A percentile compares a stretch with the other conserved stretches of the same genome.
These are phyloP conservation scores for Xiphophorus hellerii DNA, from an alignment of 2,113 vertebrate genomes.

Conservation along the genomic window DNA sequence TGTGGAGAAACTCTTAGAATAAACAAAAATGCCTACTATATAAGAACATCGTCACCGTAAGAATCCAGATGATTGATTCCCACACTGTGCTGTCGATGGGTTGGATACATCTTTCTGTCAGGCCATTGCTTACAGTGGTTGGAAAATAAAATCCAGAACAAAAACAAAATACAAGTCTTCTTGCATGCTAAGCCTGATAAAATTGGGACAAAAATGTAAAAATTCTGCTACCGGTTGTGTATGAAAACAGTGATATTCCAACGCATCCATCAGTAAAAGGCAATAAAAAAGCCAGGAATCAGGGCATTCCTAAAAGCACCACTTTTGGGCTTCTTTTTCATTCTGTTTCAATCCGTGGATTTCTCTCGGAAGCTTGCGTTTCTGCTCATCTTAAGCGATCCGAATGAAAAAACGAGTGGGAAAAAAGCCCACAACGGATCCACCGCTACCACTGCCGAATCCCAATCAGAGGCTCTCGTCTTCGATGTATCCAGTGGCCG, in stretches of 20 bases:
- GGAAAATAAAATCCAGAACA: constrained; percentile 19
- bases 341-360: constrained; percentile 18
- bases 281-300: not conserved
- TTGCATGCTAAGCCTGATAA: not conserved
- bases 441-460: constrained; percentile 23
- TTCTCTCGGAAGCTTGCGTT: constrained; percentile 11
- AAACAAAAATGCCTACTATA: constrained; percentile 62
- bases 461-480: constrained; percentile 41
- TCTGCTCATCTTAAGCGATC: constrained; percentile 32
- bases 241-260: not conserved
- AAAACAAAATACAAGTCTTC: constrained; percentile 19
- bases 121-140: constrained; percentile 31
- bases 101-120: constrained; percentile 62
- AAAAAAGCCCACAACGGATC: not conserved
- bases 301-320: constrained; percentile 8
- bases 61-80: constrained; percentile 60
- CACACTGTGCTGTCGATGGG: constrained; percentile 40
- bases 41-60: constrained; percentile 60
- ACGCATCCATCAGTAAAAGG: not conserved
- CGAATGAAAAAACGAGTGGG: constrained; percentile 4
- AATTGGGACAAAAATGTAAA: not conserved
- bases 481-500: constrained; percentile 9
- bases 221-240: not conserved
- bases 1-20: not conserved
- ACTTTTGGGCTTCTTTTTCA: not conserved